Evolutionary conservation across 2,113 vertebrate species (phyloP).

Genomic region (Myrmecobius fasciatus): DNA sequence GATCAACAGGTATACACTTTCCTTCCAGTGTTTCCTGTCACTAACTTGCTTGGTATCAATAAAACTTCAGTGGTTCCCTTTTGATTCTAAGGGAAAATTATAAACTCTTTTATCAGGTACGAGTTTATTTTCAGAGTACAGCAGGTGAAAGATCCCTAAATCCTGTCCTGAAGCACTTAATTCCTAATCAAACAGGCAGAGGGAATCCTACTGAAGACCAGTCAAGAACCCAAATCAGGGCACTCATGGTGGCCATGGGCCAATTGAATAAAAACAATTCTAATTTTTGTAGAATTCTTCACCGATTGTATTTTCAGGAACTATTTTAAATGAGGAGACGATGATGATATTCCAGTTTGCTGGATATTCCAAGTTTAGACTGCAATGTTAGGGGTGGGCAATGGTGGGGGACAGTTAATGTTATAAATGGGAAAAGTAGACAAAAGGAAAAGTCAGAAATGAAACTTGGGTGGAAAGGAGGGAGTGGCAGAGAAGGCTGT

Average conservation of each 20-base stretch:
- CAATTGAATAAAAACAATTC: fast-evolving
- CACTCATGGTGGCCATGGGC: background rate
- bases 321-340: background rate
- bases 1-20: background rate
- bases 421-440: background rate
- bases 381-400: background rate
- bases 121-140: background rate
- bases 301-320: background rate
- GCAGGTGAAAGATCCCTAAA: background rate
- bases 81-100: background rate
- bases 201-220: background rate
- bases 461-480: background rate
- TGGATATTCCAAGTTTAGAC: background rate
- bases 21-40: background rate
- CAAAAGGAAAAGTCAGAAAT: constrained; percentile 17
- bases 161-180: background rate
- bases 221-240: background rate
- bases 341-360: background rate
- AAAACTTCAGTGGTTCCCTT: background rate
- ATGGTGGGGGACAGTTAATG: no score
- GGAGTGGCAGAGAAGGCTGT: constrained; percentile 12
- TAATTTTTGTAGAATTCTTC: background rate
- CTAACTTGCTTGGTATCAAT: background rate
- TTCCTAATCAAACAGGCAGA: background rate
- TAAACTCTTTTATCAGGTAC: background rate